phyloP scores from a whole-genome alignment of 2,113 vertebrate genomes.

The Balaenoptera acutorostrata region DNA sequence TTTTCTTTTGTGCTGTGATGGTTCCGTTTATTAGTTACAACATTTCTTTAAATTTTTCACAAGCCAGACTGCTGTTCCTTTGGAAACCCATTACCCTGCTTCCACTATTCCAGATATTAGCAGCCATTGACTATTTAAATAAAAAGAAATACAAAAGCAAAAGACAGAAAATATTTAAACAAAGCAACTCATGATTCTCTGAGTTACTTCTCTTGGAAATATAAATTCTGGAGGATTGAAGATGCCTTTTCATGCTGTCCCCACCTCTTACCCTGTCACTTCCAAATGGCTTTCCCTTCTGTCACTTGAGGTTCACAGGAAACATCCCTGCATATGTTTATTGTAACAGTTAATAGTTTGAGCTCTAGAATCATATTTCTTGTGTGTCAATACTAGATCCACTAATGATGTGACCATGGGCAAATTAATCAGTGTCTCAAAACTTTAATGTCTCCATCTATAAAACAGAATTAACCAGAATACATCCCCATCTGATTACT shows the following conservation, averaged over 20 bases:
- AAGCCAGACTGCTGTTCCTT: neutral
- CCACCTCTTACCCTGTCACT: neutral
- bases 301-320: neutral
- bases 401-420: neutral
- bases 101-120: neutral
- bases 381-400: neutral
- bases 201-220: neutral
- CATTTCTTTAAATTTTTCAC: neutral
- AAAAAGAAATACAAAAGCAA: neutral
- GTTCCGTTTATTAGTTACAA: slow-evolving; percentile 19
- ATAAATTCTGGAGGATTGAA: neutral
- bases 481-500: neutral
- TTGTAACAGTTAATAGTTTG: neutral
- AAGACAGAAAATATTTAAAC: neutral
- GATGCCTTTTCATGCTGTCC: neutral
- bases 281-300: neutral
- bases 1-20: neutral
- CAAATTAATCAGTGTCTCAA: neutral
- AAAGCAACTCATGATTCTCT: neutral
- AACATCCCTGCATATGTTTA: neutral
- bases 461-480: neutral
- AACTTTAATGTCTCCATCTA: neutral
- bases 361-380: neutral
- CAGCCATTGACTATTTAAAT: neutral
- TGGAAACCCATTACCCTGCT: neutral